Conservation (phyloP, 2,113 vertebrate genomes). For the Elanus axillaris region DNA sequence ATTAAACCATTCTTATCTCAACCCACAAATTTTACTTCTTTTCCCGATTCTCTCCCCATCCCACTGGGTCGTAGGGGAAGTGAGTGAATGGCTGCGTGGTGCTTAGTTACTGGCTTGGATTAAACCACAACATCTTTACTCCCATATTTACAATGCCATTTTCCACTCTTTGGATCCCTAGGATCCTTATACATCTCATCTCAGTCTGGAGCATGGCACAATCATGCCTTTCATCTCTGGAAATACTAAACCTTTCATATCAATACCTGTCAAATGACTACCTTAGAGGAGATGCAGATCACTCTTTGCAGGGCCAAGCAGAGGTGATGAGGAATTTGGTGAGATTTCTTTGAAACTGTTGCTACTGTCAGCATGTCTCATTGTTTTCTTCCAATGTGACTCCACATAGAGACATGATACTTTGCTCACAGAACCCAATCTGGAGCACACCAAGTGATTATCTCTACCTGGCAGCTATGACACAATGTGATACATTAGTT, state of each 20-base stretch:
- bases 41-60: no score
- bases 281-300: background rate
- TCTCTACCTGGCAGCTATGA: background rate
- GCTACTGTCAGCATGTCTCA: background rate
- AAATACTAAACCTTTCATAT: background rate
- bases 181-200: background rate
- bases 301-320: background rate
- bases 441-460: background rate
- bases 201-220: background rate
- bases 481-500: background rate
- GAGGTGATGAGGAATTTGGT: background rate
- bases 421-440: background rate
- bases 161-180: background rate
- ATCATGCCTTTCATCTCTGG: background rate
- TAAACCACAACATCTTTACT: no score
- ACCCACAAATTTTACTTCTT: no score
- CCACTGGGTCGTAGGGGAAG: no score
- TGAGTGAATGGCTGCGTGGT: no score
- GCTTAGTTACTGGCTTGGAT: no score
- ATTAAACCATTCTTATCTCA: no score
- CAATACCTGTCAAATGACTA: background rate
- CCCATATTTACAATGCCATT: background rate
- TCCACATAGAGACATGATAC: background rate
- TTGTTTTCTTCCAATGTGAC: background rate
- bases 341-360: background rate